Evolutionary conservation across 2,113 vertebrate genomes (phyloP), one percentile per base, ranked within the genome.

Genomic region (Malurus melanocephalus): DNA sequence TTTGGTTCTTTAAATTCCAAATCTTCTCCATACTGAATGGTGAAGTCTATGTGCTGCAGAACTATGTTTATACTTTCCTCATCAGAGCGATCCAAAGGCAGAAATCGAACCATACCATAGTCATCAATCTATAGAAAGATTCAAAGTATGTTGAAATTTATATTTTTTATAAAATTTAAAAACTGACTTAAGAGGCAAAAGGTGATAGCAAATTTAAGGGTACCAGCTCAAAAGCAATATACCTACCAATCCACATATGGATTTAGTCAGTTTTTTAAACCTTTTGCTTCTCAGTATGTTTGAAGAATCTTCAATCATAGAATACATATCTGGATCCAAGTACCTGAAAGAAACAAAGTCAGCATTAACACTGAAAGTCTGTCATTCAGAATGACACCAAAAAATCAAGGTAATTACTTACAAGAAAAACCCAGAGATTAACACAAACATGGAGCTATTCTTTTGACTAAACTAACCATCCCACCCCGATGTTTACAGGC

Each of bases 1-100:
- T 98, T 99, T 33, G 99, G 99, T 89, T 99, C 99, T 88, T 99
- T 99, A 92, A 99, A 97, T 92, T 99, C 99, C 89, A 99, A 97
- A 91, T 99, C 99, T 87, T 99, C 99, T 80, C 99, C 99, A 9
- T 99, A 99, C 94, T 99, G 99, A 88, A 99, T 99, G 82, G 99
- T 97, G 79, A 98, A 98, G 95, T 99, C 99, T 17, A 99, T 98
- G 84, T 99, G 97, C 93, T 99, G 99, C 53, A 99, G 95, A 2
- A 99, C 98, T 3, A 99, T 99, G 96, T 97, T 98, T 69, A 99
- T 97, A 16, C 98, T 98, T 82, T 99, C 99, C 80, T 99, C 99
- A 77, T 99, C 99, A 8, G 98, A 98, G 80, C 99, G 98, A 85
- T 99, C 99, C 16, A 99, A 98, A 3, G 99, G 99, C 76, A 99